A percentile compares a stretch with the other conserved stretches of the same genome.
Evolutionary conservation across 2,888 invertebrate genomes (phyloP).

Genomic region (Xanthostigma xanthostigma): DNA sequence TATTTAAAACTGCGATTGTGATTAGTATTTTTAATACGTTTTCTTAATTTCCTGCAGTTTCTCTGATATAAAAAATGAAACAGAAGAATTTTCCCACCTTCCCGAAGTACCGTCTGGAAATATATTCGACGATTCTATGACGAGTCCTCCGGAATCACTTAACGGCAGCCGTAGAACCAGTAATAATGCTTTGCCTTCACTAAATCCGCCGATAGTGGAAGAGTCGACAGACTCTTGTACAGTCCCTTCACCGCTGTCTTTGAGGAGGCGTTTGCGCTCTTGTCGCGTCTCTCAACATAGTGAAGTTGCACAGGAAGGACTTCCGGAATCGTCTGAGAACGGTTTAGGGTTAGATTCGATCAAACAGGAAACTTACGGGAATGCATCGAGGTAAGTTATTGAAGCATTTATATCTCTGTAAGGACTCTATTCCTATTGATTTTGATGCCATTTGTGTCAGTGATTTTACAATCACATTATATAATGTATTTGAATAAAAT

Average conservation of each 20-base stretch:
- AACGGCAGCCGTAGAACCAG: slow-evolving; percentile 4
- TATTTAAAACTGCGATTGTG: no score
- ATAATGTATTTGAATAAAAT: no score
- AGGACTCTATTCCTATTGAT: no score
- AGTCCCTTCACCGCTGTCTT: neutral
- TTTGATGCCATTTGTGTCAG: no score
- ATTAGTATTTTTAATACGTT: no score
- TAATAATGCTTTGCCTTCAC: neutral
- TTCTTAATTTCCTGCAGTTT: neutral
- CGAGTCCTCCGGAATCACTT: neutral
- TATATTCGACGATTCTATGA: slow-evolving; percentile 11
- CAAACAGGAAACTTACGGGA: slow-evolving; percentile 3
- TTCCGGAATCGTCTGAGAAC: neutral
- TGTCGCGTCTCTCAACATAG: slow-evolving; percentile 5
- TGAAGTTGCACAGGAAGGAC: slow-evolving; percentile 2
- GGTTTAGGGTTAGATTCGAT: slow-evolving; percentile 2
- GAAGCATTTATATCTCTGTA: neutral
- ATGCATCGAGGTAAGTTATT: slow-evolving; percentile 3
- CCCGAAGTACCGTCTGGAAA: slow-evolving; percentile 19
- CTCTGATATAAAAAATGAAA: slow-evolving; percentile 2
- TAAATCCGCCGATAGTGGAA: neutral
- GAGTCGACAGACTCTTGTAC: neutral
- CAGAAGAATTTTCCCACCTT: slow-evolving; percentile 28
- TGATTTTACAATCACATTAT: no score
- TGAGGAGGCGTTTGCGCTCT: slow-evolving; percentile 2